These are phyloP conservation scores for Galleria mellonella DNA, from an alignment of 1,140 invertebrate species.

Conservation along the genomic window DNA sequence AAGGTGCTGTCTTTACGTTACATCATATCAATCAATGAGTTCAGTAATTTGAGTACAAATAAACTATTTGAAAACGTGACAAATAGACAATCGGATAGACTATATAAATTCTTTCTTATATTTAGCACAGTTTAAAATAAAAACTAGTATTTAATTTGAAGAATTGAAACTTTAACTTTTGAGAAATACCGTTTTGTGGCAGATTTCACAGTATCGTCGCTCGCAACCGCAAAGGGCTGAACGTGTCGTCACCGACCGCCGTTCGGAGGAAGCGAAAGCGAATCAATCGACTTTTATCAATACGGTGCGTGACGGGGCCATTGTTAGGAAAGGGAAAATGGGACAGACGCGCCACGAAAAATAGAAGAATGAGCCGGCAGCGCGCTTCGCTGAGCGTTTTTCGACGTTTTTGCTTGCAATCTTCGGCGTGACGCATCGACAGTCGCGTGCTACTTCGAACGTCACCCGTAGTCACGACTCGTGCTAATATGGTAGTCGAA, in stretches of 20 bases:
- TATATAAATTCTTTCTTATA: no score
- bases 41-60: no score
- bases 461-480: not conserved
- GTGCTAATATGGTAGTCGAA: not conserved
- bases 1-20: no score
- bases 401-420: conserved; percentile 16
- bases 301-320: conserved; percentile 57
- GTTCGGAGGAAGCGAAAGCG: conserved; percentile 59
- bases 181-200: conserved; percentile 11
- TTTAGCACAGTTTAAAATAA: no score
- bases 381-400: conserved; percentile 32
- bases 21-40: no score
- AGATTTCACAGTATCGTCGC: conserved; percentile 28
- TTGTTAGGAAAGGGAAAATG: conserved; percentile 64
- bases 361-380: conserved; percentile 41
- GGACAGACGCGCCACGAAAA: conserved; percentile 47
- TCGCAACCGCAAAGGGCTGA: conserved; percentile 43
- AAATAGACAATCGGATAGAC: no score
- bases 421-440: conserved; percentile 33
- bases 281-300: conserved; percentile 52
- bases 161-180: no score
- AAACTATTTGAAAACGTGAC: no score
- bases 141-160: no score
- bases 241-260: conserved; percentile 42
- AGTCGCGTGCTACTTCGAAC: conserved; percentile 32